A percentile compares a stretch with the other conserved stretches of the same genome.
phyloP scores from a whole-genome alignment of 2,888 invertebrate genomes.

The Diogma glabrata region DNA sequence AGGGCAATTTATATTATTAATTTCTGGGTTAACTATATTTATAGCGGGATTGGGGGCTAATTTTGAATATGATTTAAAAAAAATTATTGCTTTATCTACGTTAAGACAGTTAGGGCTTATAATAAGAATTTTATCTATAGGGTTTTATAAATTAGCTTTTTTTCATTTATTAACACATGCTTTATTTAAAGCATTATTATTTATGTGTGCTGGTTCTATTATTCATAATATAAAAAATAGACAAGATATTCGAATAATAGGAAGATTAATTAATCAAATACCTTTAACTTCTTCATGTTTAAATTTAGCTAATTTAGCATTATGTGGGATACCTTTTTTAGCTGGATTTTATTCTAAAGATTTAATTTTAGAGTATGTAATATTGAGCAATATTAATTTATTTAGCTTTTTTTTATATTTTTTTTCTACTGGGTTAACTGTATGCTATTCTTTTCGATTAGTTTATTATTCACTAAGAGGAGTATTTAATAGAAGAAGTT shows the following conservation, averaged over 20 bases:
- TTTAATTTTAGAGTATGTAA: conserved; percentile 46
- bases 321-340: conserved; percentile 53
- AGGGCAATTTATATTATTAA: conserved; percentile 39
- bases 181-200: conserved; percentile 63
- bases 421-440: conserved; percentile 46
- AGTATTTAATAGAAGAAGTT: conserved; percentile 38
- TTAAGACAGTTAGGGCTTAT: conserved; percentile 65
- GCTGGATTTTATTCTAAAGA: conserved; percentile 54
- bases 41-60: conserved; percentile 46
- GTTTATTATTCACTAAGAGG: conserved; percentile 42
- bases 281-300: conserved; percentile 44
- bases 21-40: conserved; percentile 48
- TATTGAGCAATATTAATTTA: conserved; percentile 42
- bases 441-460: conserved; percentile 45
- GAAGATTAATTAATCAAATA: conserved; percentile 38
- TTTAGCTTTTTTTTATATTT: conserved; percentile 43
- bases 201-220: conserved; percentile 57
- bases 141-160: conserved; percentile 45
- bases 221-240: conserved; percentile 51
- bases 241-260: conserved; percentile 58
- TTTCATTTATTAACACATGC: conserved; percentile 64
- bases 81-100: conserved; percentile 67
- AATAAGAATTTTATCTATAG: conserved; percentile 50
- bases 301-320: conserved; percentile 46
- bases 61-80: conserved; percentile 60